Evolutionary conservation across 2,888 invertebrate species (phyloP).

Genomic region (Acanthosoma haemorrhoidale): DNA sequence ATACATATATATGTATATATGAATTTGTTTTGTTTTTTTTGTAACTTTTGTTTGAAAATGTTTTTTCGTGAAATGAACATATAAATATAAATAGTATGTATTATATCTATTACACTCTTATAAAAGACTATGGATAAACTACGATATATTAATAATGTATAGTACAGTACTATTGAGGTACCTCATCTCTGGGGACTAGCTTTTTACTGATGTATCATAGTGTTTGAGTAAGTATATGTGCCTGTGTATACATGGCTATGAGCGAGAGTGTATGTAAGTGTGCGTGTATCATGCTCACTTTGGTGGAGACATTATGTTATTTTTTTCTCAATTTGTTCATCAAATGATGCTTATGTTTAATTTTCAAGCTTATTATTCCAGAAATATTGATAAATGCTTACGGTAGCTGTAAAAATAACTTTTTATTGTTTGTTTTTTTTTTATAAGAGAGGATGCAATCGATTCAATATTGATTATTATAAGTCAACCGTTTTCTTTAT

Average conservation of each 20-base stretch:
- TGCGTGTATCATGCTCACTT: not conserved
- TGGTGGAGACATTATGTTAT: not conserved
- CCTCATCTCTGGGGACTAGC: slow-evolving; percentile 41
- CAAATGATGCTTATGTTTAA: too few relatives aligned
- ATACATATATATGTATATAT: slow-evolving; percentile 22
- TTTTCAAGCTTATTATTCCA: not conserved
- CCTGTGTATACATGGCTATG: not conserved
- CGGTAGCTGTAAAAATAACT: too few relatives aligned
- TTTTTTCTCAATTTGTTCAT: not conserved
- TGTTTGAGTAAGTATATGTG: slow-evolving; percentile 24
- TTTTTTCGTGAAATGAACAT: slow-evolving; percentile 17
- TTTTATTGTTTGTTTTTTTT: too few relatives aligned
- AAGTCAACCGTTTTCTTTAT: too few relatives aligned
- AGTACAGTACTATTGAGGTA: slow-evolving; percentile 41
- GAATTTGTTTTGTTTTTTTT: not conserved
- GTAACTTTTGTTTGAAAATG: slow-evolving; percentile 4
- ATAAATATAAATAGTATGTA: slow-evolving; percentile 37
- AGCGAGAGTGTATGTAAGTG: not conserved
- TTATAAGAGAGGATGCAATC: slow-evolving; percentile 5
- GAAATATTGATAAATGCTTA: too few relatives aligned
- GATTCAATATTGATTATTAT: not conserved
- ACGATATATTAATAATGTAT: slow-evolving; percentile 38
- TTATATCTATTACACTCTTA: slow-evolving; percentile 39
- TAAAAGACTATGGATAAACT: slow-evolving; percentile 36
- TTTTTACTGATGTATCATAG: slow-evolving; percentile 37